These are phyloP conservation scores for Gorsachius goisagi DNA, from an alignment of 2,113 vertebrate species.

Conservation along the genomic window DNA sequence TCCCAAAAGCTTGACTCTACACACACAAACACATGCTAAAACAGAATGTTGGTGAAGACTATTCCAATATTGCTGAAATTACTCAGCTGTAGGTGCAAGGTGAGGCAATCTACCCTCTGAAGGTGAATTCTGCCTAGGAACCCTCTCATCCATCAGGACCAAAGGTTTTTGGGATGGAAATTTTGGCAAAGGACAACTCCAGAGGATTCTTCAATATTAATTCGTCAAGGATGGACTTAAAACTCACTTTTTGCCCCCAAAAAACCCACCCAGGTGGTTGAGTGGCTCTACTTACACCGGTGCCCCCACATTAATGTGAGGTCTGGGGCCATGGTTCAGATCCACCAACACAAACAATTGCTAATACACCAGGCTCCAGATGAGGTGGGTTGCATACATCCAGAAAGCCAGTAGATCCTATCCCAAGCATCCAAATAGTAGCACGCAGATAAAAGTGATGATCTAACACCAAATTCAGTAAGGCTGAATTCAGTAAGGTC, in stretches of 20 bases:
- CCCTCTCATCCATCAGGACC: not conserved
- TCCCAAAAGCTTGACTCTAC: not conserved
- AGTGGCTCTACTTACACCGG: not conserved
- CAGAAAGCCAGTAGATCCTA: not conserved
- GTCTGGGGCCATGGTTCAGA: fast-evolving
- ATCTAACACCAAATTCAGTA: not conserved
- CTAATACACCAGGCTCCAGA: not conserved
- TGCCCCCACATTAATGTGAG: not conserved
- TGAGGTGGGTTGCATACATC: not conserved
- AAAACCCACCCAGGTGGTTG: fast-evolving
- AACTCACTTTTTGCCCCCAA: not conserved
- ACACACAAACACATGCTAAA: not conserved
- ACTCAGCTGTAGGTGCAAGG: not conserved
- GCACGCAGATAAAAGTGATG: not conserved
- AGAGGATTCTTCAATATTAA: not conserved
- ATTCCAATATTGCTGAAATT: not conserved
- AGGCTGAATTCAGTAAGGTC: not conserved
- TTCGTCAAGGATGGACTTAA: not conserved
- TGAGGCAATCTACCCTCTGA: not conserved
- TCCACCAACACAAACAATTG: not conserved
- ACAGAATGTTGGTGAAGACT: not conserved
- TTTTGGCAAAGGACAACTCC: not conserved
- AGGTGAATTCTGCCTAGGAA: not conserved
- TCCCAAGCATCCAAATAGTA: not conserved
- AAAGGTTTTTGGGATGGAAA: not conserved